Percentiles rank a stretch among this genome's conserved stretches.
phyloP scores from a whole-genome alignment of 2,797 vertebrate genomes.

The Characodon lateralis region DNA sequence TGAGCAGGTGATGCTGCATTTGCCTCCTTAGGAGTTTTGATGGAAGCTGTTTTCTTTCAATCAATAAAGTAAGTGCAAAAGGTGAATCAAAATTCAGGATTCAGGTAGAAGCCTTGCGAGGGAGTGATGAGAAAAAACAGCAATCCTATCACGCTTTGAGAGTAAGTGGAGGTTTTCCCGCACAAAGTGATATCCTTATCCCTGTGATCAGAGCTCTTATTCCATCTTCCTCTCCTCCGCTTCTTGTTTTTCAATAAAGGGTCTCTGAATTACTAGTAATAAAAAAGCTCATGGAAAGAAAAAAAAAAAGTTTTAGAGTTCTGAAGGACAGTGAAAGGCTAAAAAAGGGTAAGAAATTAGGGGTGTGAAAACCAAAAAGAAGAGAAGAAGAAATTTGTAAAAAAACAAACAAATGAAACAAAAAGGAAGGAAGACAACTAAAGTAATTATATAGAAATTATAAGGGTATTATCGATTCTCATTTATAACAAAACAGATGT shows the following conservation, averaged over 20 bases:
- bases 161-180: slow-evolving; percentile 50
- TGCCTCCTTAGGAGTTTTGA: not conserved
- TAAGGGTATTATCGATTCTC: no score
- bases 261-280: not conserved
- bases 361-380: no score
- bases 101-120: slow-evolving; percentile 26
- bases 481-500: no score
- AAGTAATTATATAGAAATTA: no score
- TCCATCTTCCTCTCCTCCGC: slow-evolving; percentile 2
- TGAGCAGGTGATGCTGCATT: not conserved
- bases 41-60: slow-evolving; percentile 17
- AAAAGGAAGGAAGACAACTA: no score
- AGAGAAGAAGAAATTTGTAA: no score
- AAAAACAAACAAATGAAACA: no score
- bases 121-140: slow-evolving; percentile 21
- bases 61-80: slow-evolving; percentile 24
- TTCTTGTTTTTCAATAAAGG: not conserved
- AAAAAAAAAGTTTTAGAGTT: not conserved
- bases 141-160: slow-evolving; percentile 41
- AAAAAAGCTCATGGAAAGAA: not conserved
- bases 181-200: slow-evolving; percentile 55
- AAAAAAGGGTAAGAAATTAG: not conserved
- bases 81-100: slow-evolving; percentile 9
- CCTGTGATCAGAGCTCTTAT: slow-evolving; percentile 46
- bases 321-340: no score